Conservation (phyloP, 1,140 invertebrate genomes). For the Homalodisca vitripennis region DNA sequence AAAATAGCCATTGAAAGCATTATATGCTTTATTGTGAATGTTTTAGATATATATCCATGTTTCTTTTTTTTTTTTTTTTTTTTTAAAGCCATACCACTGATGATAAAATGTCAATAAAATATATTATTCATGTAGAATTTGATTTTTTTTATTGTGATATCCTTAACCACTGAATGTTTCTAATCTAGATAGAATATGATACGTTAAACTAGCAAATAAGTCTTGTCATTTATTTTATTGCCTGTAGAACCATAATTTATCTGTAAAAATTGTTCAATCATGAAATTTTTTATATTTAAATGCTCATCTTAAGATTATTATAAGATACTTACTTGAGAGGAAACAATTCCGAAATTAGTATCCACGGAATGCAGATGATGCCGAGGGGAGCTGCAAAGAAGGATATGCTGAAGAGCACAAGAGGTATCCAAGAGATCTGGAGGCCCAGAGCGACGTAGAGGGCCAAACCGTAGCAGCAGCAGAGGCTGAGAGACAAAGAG, state of each 20-base stretch:
- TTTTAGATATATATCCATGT: too few species aligned
- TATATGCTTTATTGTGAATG: too few species aligned
- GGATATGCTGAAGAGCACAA: constrained; percentile 23
- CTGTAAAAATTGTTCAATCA: background rate
- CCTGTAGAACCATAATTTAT: constrained; percentile 28
- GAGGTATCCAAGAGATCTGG: constrained; percentile 24
- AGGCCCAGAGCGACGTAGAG: background rate
- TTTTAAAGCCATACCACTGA: too few species aligned
- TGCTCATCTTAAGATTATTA: background rate
- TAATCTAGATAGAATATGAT: background rate
- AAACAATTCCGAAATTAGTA: constrained; percentile 39
- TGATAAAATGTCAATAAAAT: too few species aligned
- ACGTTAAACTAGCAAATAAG: background rate
- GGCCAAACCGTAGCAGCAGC: constrained; percentile 24
- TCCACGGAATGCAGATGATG: constrained; percentile 37
- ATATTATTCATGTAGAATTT: too few species aligned
- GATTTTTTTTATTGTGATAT: too few species aligned
- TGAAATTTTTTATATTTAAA: background rate
- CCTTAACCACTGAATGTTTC: background rate
- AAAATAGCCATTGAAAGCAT: too few species aligned
- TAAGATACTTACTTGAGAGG: constrained; percentile 35
- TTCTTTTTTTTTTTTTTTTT: too few species aligned
- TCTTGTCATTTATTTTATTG: background rate
- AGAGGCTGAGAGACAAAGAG: constrained; percentile 38
- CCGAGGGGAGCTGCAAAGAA: constrained; percentile 32